Evolutionary conservation across 53 echinoderm and acorn worm species (phyloP).

Genomic region (Pentamera pediparva): DNA sequence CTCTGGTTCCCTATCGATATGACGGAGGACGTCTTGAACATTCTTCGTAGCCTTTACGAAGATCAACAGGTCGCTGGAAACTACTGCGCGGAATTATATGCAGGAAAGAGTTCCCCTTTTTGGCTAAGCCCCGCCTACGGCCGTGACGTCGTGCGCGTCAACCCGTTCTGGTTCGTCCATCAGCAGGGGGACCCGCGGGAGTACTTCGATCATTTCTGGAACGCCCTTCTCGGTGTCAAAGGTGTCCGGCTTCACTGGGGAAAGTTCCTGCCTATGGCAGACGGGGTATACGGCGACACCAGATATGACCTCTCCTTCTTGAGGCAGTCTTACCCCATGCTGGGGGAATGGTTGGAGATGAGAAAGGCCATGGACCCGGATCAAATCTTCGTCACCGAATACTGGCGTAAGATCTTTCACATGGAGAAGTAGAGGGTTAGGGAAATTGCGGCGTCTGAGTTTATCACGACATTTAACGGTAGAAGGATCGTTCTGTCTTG

Average conservation of each 20-base stretch:
- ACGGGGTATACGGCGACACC: not conserved
- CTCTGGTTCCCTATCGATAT: constrained; percentile 11
- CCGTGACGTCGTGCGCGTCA: not conserved
- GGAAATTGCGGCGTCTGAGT: no score
- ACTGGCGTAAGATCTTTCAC: constrained; percentile 1
- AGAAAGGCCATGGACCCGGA: not conserved
- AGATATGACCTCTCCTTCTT: not conserved
- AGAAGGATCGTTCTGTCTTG: no score
- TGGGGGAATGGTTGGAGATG: not conserved
- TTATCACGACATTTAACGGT: no score
- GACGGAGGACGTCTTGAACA: not conserved
- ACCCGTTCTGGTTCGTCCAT: constrained; percentile 1
- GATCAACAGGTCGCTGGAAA: not conserved
- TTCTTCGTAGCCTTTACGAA: not conserved
- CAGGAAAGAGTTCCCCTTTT: not conserved
- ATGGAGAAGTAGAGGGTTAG: not conserved
- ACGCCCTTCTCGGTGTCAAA: not conserved
- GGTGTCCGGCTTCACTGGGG: constrained; percentile 19
- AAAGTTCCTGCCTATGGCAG: not conserved
- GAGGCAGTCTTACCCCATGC: not conserved
- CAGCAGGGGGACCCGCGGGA: not conserved
- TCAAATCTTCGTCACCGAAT: not conserved
- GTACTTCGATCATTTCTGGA: not conserved
- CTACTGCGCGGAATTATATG: not conserved
- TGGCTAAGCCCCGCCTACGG: constrained; percentile 9